These are phyloP conservation scores for Malurus alboscapulatus DNA, from an alignment of 2,113 vertebrate species.

Conservation along the genomic window DNA sequence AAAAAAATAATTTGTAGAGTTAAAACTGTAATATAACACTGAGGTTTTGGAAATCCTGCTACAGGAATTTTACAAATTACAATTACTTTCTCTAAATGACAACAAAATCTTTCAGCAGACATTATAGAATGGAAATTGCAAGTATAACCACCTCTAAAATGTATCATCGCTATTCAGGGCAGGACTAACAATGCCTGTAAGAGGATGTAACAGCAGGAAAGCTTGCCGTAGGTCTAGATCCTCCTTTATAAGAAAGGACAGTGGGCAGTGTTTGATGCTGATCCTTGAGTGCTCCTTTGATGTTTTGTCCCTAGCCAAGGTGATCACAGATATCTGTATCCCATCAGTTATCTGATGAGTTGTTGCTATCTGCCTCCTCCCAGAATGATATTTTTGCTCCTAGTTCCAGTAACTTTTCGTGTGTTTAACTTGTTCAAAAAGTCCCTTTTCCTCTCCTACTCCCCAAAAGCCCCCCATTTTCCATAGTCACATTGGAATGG, in stretches of 20 bases:
- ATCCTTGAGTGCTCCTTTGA: background rate
- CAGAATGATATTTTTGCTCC: background rate
- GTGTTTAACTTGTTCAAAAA: background rate
- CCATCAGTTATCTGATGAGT: background rate
- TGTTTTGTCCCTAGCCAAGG: background rate
- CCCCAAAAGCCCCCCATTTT: background rate
- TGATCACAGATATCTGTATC: background rate
- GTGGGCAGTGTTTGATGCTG: background rate
- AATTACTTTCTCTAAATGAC: background rate
- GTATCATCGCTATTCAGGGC: background rate
- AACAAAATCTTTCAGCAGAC: background rate
- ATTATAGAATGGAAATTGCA: background rate
- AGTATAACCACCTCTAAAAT: background rate
- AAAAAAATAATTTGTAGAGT: background rate
- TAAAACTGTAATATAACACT: background rate
- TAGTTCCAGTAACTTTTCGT: background rate
- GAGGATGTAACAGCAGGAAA: background rate
- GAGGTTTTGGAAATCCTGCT: background rate
- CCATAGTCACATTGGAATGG: accelerated
- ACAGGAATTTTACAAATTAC: background rate
- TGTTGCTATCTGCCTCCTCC: background rate
- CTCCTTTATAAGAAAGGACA: background rate
- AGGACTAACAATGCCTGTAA: background rate
- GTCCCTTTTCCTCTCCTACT: background rate
- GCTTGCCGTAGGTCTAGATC: background rate